A percentile compares a stretch with the other conserved stretches of the same genome.
These are phyloP conservation scores for Brachionus asplanchnoidis DNA, from an alignment of 1,140 invertebrate species.

Conservation along the genomic window DNA sequence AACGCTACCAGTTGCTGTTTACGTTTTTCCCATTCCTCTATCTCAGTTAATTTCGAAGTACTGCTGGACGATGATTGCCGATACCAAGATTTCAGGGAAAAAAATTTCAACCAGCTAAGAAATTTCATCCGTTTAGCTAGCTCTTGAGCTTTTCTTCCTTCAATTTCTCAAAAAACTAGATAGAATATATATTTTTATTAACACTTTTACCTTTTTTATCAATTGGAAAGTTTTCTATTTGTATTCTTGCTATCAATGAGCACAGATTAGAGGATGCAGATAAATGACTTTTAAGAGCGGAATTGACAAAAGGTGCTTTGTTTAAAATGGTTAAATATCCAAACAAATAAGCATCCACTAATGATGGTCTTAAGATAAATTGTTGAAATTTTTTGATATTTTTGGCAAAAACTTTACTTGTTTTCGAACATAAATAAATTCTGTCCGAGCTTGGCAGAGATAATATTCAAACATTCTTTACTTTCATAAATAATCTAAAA, in stretches of 20 bases:
- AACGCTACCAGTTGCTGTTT: not conserved
- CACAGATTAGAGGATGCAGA: not conserved
- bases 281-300: not conserved
- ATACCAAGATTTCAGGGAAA: not conserved
- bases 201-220: not conserved
- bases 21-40: constrained; percentile 30
- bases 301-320: constrained; percentile 27
- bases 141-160: not conserved
- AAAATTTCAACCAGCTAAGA: not conserved
- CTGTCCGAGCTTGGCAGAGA: not conserved
- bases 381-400: not conserved
- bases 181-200: not conserved
- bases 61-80: not conserved
- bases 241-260: constrained; percentile 10
- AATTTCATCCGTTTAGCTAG: not conserved
- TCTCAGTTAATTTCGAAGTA: not conserved
- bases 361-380: not conserved
- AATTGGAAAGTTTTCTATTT: constrained; percentile 11
- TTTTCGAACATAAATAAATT: constrained; percentile 39
- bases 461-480: constrained; percentile 36
- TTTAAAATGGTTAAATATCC: constrained; percentile 17
- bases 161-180: not conserved
- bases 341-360: constrained; percentile 31
- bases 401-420: not conserved
- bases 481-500: not conserved